Conservation (phyloP, 2,797 vertebrate species). For the Fundulus diaphanus region DNA sequence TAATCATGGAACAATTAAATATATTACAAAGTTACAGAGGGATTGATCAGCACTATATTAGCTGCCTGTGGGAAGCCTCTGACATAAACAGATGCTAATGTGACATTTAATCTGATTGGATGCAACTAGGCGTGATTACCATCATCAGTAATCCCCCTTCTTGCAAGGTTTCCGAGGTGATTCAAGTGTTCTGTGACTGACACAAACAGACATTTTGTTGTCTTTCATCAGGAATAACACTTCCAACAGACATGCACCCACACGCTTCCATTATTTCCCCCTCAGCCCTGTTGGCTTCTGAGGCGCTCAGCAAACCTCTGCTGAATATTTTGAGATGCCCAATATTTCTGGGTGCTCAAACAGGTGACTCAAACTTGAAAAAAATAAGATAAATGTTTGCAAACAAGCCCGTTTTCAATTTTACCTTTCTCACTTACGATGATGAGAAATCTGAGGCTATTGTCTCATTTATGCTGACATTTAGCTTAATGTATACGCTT, state of each 20-base stretch:
- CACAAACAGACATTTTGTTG: constrained; percentile 27
- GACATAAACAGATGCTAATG: constrained; percentile 45
- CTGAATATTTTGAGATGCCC: constrained; percentile 36
- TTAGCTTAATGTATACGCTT: constrained; percentile 6
- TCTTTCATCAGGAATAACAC: constrained; percentile 35
- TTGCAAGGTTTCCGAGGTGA: constrained; percentile 29
- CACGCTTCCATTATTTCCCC: constrained; percentile 10
- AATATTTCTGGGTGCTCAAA: constrained; percentile 18
- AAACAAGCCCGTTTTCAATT: background rate
- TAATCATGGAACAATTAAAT: constrained; percentile 34
- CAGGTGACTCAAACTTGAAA: constrained; percentile 9
- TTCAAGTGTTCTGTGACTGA: constrained; percentile 37
- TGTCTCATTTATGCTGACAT: constrained; percentile 15
- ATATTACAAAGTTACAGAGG: constrained; percentile 9
- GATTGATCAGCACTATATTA: constrained; percentile 36
- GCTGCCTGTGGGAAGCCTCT: constrained; percentile 19
- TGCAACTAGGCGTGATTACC: constrained; percentile 33
- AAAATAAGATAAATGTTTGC: background rate
- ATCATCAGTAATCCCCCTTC: constrained; percentile 29
- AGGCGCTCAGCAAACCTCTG: constrained; percentile 18
- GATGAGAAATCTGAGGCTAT: constrained; percentile 32
- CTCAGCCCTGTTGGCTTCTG: background rate
- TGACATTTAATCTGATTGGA: constrained; percentile 61
- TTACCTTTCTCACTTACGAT: constrained; percentile 12
- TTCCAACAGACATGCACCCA: constrained; percentile 36